Base-by-base conservation (phyloP, 2,888 invertebrate genomes). In the Pandemis corylana region DNA sequence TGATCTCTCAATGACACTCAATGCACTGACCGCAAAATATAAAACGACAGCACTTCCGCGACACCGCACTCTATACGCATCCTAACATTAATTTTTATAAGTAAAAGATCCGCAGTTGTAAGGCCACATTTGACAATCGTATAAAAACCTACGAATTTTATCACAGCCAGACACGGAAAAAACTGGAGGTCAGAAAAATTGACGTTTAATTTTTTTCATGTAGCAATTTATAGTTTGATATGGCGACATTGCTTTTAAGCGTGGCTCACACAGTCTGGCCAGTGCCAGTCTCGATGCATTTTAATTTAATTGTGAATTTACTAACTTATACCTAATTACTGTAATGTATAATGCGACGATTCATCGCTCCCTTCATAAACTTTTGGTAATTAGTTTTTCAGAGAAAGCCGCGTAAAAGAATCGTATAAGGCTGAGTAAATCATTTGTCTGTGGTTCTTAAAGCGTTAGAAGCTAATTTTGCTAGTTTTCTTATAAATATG, bases 1-100 rank as follows among this genome's bases (percentile, higher is more conserved):
- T 94, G 90, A 92, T 90, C 87, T 87, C 82, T 86, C 87, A 89
- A 91, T 92, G 89, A 90, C 92, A 93, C 89, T 76, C 89, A 91
- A 82, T 85, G 83, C 85, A 89, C 84, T 85, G 86, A 90, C 85
- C 85, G 85, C 85, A 88, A 87, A 80, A 80, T 79, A 87, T 82
- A 86, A 89, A 85, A 90, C 80, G 85, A 87, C 84, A 87, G 81
- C 85, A 87, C 88, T 85, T 81, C 79, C 83, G 81, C 79, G 83
- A 85, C 80, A 87, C 82, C 80, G 82, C 87, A 89, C 90, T 85
- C 89, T 84, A 90, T 90, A 89, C 90, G 89, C 94, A 94, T 94
- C 87, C 87, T 94, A 92, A 89, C 86, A 83, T 82, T 85, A 83
- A 85, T 85, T 77, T 78, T 77, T 78, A 79, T 82, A 83, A 79